Evolutionary conservation across 2,888 invertebrate genomes (phyloP).

Genomic region (Trissolcus japonicus): DNA sequence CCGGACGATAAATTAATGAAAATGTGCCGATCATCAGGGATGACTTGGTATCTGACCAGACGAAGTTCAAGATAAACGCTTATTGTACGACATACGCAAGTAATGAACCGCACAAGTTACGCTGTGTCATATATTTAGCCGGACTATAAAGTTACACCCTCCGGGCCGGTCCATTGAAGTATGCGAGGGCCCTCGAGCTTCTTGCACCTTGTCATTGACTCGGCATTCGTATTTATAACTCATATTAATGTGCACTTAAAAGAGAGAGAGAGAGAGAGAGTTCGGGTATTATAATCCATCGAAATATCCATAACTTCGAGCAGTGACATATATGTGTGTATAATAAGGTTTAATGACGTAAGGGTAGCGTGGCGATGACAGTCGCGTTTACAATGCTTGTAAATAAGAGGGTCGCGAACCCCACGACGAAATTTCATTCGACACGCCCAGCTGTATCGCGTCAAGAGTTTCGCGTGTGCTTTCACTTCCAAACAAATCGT

Average conservation of each 20-base stretch:
- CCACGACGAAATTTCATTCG: constrained; percentile 68
- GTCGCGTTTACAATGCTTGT: constrained; percentile 50
- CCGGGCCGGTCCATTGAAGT: constrained; percentile 29
- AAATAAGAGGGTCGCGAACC: constrained; percentile 61
- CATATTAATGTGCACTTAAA: constrained; percentile 56
- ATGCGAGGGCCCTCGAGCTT: constrained; percentile 32
- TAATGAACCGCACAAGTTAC: constrained; percentile 70
- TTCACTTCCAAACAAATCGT: constrained; percentile 1
- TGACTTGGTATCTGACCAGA: too few relatives aligned
- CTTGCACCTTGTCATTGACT: constrained; percentile 30
- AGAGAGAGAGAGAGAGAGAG: constrained; percentile 7
- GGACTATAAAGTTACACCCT: constrained; percentile 50
- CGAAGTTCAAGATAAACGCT: constrained; percentile 33
- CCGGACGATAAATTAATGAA: too few relatives aligned
- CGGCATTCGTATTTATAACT: constrained; percentile 57
- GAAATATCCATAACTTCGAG: constrained; percentile 42
- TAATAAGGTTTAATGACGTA: constrained; percentile 54
- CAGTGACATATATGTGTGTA: constrained; percentile 45
- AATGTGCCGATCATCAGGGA: too few relatives aligned
- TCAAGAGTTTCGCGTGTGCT: constrained; percentile 49
- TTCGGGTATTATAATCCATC: constrained; percentile 43
- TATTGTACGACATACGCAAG: constrained; percentile 67
- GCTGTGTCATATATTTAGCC: constrained; percentile 67
- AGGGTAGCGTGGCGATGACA: constrained; percentile 54
- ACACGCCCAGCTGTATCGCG: constrained; percentile 73